Base-by-base conservation (phyloP, 1,140 invertebrate species). In the Coenobita brevimanus region DNA sequence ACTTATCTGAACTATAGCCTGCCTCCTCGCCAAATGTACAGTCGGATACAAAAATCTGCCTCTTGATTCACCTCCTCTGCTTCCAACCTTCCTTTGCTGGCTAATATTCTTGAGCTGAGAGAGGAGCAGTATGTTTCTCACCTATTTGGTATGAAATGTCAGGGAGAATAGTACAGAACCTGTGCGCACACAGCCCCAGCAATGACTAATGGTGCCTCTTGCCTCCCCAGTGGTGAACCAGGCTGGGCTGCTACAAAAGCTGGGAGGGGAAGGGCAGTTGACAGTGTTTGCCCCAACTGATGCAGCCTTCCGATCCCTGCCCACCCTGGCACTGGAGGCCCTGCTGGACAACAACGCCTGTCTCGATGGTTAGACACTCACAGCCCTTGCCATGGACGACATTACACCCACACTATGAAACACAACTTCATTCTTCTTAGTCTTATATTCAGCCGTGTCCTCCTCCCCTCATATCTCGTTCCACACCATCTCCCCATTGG, bases 271-370 rank as follows among this genome's bases (percentile, higher is more conserved):
- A n/a, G 92, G 92, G 4, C 93, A 93, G 30, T 92, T 93, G 36
- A 95, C 94, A 0, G 85, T 95, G 3, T 93, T 95, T 88, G 94
- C 94, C 4, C 94, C 94, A 13, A 94, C 92, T 8, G 92, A 94
- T 81, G 91, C 91, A 4, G 94, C 93, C 73, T 92, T 94, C 89
- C 90, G 91, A n/a, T 92, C 93, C 82, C 85, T 94, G 8, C 92
- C 93, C 43, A 86, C 82, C 4, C 57, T 76, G 3, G 67, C 93
- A 3, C 83, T 91, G 21, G 84, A 91, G 4, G 91, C 91, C 80
- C 82, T 94, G 10, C 81, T 92, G n/a, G 83, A 91, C 10, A 92
- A 93, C 2, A 90, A 93, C 62, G 86, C 90, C 21, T 92, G 92
- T 82, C 36, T 91, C 13, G 87, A 91, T 80, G 86, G 92, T 92